Percentiles rank a stretch among this genome's conserved stretches.
phyloP scores from a whole-genome alignment of 1,140 invertebrate genomes.

The Conus ventricosus region DNA sequence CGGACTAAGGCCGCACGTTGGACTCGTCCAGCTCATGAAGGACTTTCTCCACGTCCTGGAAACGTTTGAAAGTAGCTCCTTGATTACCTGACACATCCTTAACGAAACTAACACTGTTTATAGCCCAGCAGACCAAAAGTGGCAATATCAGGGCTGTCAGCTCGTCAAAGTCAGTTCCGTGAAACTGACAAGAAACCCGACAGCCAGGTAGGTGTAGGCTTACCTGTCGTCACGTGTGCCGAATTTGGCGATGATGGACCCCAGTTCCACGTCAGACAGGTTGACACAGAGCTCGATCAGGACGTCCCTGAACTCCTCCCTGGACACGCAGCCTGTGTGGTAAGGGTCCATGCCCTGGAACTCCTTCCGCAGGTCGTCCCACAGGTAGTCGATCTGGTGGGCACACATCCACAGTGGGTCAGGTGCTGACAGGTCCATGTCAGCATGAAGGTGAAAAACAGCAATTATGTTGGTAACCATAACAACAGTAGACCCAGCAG shows the following conservation, averaged over 20 bases:
- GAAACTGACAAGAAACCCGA: neutral
- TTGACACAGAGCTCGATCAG: slow-evolving; percentile 72
- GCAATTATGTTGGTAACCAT: too few relatives aligned
- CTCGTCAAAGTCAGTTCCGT: neutral
- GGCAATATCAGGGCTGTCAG: too few relatives aligned
- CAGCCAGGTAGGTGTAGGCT: slow-evolving; percentile 5
- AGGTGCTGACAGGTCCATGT: neutral
- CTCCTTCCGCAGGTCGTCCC: slow-evolving; percentile 72
- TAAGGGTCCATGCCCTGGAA: slow-evolving; percentile 74
- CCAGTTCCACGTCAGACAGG: slow-evolving; percentile 71
- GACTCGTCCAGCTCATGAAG: slow-evolving; percentile 70
- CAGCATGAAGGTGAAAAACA: too few relatives aligned
- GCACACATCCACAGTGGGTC: neutral
- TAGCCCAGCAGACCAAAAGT: neutral
- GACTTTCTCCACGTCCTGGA: slow-evolving; percentile 67
- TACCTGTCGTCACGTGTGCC: slow-evolving; percentile 69
- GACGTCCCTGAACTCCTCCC: slow-evolving; percentile 72
- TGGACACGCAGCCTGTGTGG: slow-evolving; percentile 67
- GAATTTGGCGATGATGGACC: slow-evolving; percentile 65
- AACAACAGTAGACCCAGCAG: too few relatives aligned
- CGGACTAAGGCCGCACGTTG: slow-evolving; percentile 45
- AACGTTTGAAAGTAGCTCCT: slow-evolving; percentile 65
- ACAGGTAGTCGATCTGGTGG: slow-evolving; percentile 72
- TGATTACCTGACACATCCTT: slow-evolving; percentile 52
- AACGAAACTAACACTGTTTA: neutral